phyloP scores from a whole-genome alignment of 2,888 invertebrate species.

The Diplolepis rosae region DNA sequence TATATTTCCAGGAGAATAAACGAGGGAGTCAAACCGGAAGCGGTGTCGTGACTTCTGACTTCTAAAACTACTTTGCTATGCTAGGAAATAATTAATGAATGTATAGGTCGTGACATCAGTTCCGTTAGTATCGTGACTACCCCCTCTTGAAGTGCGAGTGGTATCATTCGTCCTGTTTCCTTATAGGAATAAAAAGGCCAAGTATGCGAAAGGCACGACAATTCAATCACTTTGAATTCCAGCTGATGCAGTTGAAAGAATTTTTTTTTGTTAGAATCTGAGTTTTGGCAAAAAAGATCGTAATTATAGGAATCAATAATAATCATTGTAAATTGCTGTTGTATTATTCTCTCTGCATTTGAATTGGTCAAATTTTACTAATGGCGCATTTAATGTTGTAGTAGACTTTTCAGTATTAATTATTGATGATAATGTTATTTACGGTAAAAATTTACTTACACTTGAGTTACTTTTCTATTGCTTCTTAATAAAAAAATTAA shows the following conservation, averaged over 20 bases:
- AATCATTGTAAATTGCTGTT: no score
- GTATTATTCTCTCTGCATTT: no score
- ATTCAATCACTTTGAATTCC: constrained; percentile 11
- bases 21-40: constrained; percentile 40
- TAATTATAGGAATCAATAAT: no score
- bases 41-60: constrained; percentile 46
- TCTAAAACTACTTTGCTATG: constrained; percentile 42
- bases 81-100: constrained; percentile 50
- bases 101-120: constrained; percentile 47
- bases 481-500: no score
- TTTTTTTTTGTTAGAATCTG: neutral
- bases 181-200: constrained; percentile 1
- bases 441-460: no score
- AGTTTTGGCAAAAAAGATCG: no score
- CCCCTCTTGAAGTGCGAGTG: constrained; percentile 23
- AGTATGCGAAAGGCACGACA: constrained; percentile 3
- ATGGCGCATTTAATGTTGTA: no score
- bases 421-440: no score
- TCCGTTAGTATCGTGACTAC: constrained; percentile 40
- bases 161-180: constrained; percentile 20
- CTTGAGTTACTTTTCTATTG: no score
- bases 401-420: no score
- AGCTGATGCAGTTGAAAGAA: neutral
- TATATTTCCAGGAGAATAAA: neutral
- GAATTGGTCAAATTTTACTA: no score